phyloP scores from a whole-genome alignment of 2,888 invertebrate species.

The Frankliniella fusca region DNA sequence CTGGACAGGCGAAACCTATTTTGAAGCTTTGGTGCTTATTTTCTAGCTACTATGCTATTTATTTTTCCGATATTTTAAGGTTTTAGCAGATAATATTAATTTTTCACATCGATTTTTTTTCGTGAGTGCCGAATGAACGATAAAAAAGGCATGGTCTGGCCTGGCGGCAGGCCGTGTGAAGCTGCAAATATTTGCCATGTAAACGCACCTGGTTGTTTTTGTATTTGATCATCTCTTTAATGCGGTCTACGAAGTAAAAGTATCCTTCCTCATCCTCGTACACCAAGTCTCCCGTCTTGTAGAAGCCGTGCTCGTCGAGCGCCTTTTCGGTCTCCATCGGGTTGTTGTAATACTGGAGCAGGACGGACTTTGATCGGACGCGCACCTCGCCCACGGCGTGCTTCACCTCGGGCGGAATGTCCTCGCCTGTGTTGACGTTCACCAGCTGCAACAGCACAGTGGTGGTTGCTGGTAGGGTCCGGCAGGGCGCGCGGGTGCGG shows the following conservation, averaged over 20 bases:
- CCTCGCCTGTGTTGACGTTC: background rate
- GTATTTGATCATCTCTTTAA: slow-evolving; percentile 5
- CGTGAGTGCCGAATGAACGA: background rate
- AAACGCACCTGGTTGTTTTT: background rate
- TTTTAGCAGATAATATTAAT: no score
- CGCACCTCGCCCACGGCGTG: background rate
- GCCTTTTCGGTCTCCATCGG: background rate
- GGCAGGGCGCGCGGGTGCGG: background rate
- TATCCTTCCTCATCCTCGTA: background rate
- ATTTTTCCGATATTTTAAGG: no score
- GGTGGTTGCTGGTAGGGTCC: background rate
- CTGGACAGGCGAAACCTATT: no score
- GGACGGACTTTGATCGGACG: background rate
- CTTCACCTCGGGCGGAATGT: background rate
- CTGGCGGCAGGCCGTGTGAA: background rate
- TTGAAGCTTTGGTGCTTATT: no score
- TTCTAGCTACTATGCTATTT: no score
- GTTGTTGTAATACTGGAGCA: background rate
- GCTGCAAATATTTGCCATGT: no score
- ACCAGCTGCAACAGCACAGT: background rate
- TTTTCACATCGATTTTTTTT: no score
- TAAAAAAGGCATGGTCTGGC: background rate
- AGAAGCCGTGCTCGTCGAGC: background rate
- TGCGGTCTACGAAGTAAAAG: background rate
- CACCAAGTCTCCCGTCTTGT: background rate